Percentiles rank a stretch among this genome's conserved stretches.
Evolutionary conservation across 2,888 invertebrate species (phyloP).

Genomic region (Unio pictorum): DNA sequence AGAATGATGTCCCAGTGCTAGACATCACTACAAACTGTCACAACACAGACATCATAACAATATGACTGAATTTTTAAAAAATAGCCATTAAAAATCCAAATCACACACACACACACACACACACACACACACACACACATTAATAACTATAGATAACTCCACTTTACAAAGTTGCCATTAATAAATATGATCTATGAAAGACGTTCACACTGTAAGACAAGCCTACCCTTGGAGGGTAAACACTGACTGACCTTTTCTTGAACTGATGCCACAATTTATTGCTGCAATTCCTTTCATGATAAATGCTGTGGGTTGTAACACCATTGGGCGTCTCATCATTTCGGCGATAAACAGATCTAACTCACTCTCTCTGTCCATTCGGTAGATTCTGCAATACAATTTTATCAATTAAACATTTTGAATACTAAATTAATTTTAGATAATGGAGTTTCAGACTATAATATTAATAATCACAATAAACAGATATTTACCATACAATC

Average conservation of each 20-base stretch:
- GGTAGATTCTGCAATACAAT: constrained; percentile 49
- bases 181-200: no score
- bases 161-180: no score
- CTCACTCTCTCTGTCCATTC: constrained; percentile 52
- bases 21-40: no score
- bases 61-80: no score
- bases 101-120: no score
- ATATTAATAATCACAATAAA: not conserved
- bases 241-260: constrained; percentile 31
- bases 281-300: constrained; percentile 35
- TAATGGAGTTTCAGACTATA: not conserved
- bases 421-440: not conserved
- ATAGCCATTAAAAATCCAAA: no score
- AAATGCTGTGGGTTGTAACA: constrained; percentile 51
- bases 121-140: no score
- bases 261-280: constrained; percentile 36
- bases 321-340: constrained; percentile 55
- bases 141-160: no score
- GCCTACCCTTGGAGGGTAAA: no score
- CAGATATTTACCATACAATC: not conserved
- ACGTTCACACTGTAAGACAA: no score
- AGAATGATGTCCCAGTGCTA: no score
- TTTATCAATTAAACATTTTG: not conserved
- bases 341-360: constrained; percentile 54
- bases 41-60: no score